Conservation (phyloP, 2,888 invertebrate genomes). For the Acleris sparsana region DNA sequence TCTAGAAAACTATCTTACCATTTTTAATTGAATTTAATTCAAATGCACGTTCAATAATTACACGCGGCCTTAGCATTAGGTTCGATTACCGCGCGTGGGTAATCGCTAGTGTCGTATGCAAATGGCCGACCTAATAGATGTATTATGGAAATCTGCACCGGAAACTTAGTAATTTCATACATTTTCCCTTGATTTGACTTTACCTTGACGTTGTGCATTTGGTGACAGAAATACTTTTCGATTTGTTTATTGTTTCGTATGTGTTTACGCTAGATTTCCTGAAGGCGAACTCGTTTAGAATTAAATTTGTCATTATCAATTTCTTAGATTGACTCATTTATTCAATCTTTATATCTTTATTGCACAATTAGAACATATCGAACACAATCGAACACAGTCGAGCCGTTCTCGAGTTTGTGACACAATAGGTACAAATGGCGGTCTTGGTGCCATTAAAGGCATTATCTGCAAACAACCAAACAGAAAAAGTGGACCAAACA, state of each 20-base stretch:
- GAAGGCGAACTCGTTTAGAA: background rate
- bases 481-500: too few species aligned
- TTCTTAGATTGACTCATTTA: too few species aligned
- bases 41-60: slow-evolving; percentile 44
- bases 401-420: too few species aligned
- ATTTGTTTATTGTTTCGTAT: background rate
- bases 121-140: slow-evolving; percentile 50
- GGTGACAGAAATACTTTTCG: slow-evolving; percentile 8
- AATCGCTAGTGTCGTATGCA: slow-evolving; percentile 52
- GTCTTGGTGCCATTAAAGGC: too few species aligned
- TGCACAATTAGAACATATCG: too few species aligned
- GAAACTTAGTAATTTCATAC: slow-evolving; percentile 62
- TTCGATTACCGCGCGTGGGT: slow-evolving; percentile 36
- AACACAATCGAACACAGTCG: too few species aligned
- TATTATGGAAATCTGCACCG: slow-evolving; percentile 62
- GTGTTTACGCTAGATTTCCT: too few species aligned
- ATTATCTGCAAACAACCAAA: too few species aligned
- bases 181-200: slow-evolving; percentile 42
- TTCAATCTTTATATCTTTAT: too few species aligned
- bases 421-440: too few species aligned
- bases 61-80: slow-evolving; percentile 42
- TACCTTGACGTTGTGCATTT: slow-evolving; percentile 22
- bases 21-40: slow-evolving; percentile 16
- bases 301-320: too few species aligned
- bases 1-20: background rate